Conservation (phyloP, 1,140 invertebrate species). For the Uloborus diversus region DNA sequence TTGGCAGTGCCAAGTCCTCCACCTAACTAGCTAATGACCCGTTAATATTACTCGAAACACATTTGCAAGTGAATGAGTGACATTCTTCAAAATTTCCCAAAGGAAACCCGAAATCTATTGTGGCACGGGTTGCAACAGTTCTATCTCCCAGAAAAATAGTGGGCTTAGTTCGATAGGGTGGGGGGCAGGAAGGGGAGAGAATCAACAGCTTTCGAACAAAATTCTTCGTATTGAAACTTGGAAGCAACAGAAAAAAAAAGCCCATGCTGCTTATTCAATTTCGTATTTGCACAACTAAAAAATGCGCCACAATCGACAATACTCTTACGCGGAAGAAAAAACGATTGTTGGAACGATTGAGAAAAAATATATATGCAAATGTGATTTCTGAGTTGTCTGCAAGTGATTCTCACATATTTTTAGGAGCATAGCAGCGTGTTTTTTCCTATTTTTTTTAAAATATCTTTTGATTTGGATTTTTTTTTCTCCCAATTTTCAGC, state of each 20-base stretch:
- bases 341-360: constrained; percentile 5
- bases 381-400: constrained; percentile 29
- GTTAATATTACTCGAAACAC: background rate
- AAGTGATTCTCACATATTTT: constrained; percentile 39
- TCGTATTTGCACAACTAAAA: constrained; percentile 46
- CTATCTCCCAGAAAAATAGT: background rate
- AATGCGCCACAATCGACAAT: constrained; percentile 23
- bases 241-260: constrained; percentile 28
- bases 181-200: background rate
- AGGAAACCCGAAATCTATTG: too few relatives aligned
- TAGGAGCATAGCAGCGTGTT: background rate
- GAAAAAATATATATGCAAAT: constrained; percentile 44
- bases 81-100: too few relatives aligned
- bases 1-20: too few relatives aligned
- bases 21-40: background rate
- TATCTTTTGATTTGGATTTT: background rate
- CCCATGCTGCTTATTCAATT: constrained; percentile 33
- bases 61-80: background rate
- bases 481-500: background rate
- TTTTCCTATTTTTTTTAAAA: background rate
- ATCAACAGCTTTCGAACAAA: constrained; percentile 11
- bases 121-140: background rate
- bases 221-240: constrained; percentile 7
- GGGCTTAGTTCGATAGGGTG: background rate
- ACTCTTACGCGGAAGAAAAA: constrained; percentile 8